Conservation (phyloP, 2,797 vertebrate species). For the Anniella stebbinsi region DNA sequence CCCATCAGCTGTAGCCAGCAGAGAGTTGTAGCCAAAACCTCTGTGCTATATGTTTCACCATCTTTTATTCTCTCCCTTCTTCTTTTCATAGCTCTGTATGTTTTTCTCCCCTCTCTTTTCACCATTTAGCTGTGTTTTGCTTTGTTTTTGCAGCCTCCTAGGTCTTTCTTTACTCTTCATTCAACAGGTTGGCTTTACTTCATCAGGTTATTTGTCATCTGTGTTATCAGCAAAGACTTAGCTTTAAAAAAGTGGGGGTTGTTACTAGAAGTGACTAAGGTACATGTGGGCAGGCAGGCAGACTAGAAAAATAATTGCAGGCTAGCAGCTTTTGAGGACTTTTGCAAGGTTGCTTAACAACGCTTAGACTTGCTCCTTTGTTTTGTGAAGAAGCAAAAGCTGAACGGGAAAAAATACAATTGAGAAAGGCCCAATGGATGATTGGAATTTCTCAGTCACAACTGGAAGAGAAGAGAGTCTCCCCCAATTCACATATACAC, state of each 20-base stretch:
- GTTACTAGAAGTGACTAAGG: neutral
- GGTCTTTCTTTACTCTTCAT: neutral
- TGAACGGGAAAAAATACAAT: neutral
- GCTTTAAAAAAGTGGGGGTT: too few species aligned
- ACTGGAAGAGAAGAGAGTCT: neutral
- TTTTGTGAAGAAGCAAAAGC: neutral
- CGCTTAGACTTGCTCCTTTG: neutral
- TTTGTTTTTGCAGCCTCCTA: neutral
- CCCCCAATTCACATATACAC: neutral
- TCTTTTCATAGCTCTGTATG: neutral
- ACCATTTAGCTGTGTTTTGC: neutral
- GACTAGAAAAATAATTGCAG: neutral
- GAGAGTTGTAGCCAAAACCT: neutral
- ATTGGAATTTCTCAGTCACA: neutral
- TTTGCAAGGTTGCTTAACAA: neutral
- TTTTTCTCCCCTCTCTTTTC: neutral
- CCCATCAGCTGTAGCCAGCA: too few species aligned
- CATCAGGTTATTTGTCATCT: neutral
- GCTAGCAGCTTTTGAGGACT: neutral
- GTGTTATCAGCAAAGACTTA: neutral
- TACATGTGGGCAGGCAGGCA: neutral
- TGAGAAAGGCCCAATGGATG: neutral
- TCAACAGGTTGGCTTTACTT: neutral
- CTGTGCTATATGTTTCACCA: neutral
- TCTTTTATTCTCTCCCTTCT: neutral